A percentile compares a stretch with the other conserved stretches of the same genome.
Evolutionary conservation across 2,888 invertebrate species (phyloP).

Genomic region (Barypeithes pellucidus): DNA sequence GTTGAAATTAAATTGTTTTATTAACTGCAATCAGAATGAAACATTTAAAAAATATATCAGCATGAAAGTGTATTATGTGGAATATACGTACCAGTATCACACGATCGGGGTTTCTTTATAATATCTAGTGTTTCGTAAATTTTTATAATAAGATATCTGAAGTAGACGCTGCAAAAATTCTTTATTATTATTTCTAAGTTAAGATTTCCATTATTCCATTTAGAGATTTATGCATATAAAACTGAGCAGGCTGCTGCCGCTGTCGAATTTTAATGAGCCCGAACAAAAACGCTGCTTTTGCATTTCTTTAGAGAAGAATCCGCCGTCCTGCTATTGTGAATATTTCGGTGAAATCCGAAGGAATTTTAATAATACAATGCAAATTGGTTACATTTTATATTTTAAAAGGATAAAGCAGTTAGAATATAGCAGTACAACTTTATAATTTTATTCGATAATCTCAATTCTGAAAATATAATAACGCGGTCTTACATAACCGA

Average conservation of each 20-base stretch:
- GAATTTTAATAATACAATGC: constrained; percentile 7
- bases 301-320: constrained; percentile 7
- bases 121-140: too few relatives aligned
- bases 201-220: constrained; percentile 11
- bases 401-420: constrained; percentile 1
- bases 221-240: constrained; percentile 11
- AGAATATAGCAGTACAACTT: too few relatives aligned
- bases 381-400: not conserved
- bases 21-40: too few relatives aligned
- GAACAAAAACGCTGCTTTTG: constrained; percentile 2
- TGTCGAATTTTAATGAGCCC: constrained; percentile 14
- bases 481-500: too few relatives aligned
- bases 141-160: too few relatives aligned
- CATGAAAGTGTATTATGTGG: too few relatives aligned
- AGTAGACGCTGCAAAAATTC: not conserved
- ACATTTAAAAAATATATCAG: too few relatives aligned
- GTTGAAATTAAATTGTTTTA: too few relatives aligned
- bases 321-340: not conserved
- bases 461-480: too few relatives aligned
- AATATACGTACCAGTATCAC: too few relatives aligned
- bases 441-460: too few relatives aligned
- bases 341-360: constrained; percentile 1
- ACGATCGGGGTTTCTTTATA: too few relatives aligned
- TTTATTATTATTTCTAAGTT: constrained; percentile 9
- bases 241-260: not conserved